phyloP scores from a whole-genome alignment of 1,140 invertebrate species.

The Papilio machaon region DNA sequence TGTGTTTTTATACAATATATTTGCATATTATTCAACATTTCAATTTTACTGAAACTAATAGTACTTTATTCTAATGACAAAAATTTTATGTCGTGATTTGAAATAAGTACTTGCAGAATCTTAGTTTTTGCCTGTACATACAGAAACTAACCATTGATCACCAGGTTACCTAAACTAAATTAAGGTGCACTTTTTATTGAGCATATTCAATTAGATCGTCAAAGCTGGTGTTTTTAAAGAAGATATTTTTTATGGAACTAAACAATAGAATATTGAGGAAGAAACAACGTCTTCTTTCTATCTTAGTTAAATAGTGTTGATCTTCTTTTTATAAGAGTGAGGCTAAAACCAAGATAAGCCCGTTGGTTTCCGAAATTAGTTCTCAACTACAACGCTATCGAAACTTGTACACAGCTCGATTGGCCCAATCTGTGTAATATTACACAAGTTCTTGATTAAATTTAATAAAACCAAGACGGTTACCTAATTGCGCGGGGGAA shows the following conservation, averaged over 20 bases:
- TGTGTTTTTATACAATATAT: too few relatives aligned
- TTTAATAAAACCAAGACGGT: slow-evolving; percentile 81
- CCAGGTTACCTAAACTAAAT: too few relatives aligned
- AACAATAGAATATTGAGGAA: background rate
- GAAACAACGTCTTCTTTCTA: background rate
- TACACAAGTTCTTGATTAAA: slow-evolving; percentile 82
- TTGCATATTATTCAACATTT: background rate
- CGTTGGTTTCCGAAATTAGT: slow-evolving; percentile 79
- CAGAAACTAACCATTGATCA: background rate
- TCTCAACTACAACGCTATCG: slow-evolving; percentile 77
- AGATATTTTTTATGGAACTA: background rate
- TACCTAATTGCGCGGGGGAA: slow-evolving; percentile 77
- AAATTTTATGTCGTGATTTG: background rate
- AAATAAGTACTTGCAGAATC: too few relatives aligned
- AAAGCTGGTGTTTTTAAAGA: background rate
- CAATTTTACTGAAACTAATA: background rate
- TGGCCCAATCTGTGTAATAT: slow-evolving; percentile 81
- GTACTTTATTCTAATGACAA: too few relatives aligned
- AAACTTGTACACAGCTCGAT: slow-evolving; percentile 80
- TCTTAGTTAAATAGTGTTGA: slow-evolving; percentile 41
- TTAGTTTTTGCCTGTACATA: too few relatives aligned
- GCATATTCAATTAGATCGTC: background rate
- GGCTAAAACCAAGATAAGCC: slow-evolving; percentile 70
- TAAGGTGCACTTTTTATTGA: background rate
- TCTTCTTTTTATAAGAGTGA: slow-evolving; percentile 71